Evolutionary conservation across 2,888 invertebrate genomes (phyloP).

Genomic region (Amblyjoppa proteus): DNA sequence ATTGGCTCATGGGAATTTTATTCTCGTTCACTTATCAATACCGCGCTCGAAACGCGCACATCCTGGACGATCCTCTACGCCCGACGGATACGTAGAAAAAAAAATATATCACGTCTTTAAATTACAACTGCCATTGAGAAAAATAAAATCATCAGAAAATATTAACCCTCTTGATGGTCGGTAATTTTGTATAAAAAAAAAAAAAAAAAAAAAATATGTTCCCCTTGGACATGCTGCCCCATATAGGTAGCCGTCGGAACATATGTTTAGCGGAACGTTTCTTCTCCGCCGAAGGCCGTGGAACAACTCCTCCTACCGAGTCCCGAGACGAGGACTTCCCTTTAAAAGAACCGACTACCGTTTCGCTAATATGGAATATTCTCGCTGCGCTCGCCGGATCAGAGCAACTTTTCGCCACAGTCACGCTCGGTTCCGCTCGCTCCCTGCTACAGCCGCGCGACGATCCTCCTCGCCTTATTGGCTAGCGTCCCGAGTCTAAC

Average conservation of each 20-base stretch:
- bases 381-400: neutral
- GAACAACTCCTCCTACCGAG: constrained; percentile 40
- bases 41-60: neutral
- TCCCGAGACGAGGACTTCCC: constrained; percentile 24
- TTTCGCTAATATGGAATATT: constrained; percentile 31
- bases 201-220: constrained; percentile 2
- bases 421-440: constrained; percentile 60
- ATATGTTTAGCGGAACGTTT: constrained; percentile 58
- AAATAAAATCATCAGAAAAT: neutral
- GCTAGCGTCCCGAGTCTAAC: neutral
- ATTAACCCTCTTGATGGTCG: neutral
- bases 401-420: constrained; percentile 56
- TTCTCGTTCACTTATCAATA: neutral
- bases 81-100: neutral
- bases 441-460: constrained; percentile 42
- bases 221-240: neutral
- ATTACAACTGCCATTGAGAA: neutral
- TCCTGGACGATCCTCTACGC: neutral
- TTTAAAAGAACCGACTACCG: constrained; percentile 35
- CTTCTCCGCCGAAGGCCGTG: constrained; percentile 19
- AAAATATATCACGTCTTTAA: neutral
- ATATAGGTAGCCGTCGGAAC: constrained; percentile 52
- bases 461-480: constrained; percentile 29
- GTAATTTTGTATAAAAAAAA: neutral
- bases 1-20: neutral